Evolutionary conservation across 1,140 invertebrate genomes (phyloP).

Genomic region (Drosophila sproati): DNA sequence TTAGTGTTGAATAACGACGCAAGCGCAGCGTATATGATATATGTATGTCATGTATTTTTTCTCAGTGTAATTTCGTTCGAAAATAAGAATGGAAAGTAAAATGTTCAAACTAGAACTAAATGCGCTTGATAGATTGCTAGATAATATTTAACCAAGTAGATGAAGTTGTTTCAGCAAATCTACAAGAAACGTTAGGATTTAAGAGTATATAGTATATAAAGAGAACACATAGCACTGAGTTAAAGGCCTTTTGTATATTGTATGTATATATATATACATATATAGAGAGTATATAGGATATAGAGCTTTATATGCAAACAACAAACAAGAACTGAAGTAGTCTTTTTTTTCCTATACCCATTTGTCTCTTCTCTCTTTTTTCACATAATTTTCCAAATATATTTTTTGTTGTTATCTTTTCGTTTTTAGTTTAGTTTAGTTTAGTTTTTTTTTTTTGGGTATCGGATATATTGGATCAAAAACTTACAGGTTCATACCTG

Average conservation of each 20-base stretch:
- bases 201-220: neutral
- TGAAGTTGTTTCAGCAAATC: constrained; percentile 17
- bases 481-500: constrained; percentile 89
- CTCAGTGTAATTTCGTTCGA: constrained; percentile 61
- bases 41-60: constrained; percentile 45
- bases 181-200: constrained; percentile 8
- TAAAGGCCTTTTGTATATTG: constrained; percentile 18
- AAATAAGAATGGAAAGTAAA: constrained; percentile 14
- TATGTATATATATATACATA: constrained; percentile 10
- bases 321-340: constrained; percentile 61
- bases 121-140: constrained; percentile 13
- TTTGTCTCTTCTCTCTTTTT: constrained; percentile 27
- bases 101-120: constrained; percentile 17
- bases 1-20: constrained; percentile 36
- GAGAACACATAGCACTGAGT: constrained; percentile 22
- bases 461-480: constrained; percentile 81
- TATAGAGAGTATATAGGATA: constrained; percentile 8
- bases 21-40: constrained; percentile 21
- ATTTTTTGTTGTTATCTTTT: constrained; percentile 50
- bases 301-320: constrained; percentile 49
- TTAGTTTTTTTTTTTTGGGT: constrained; percentile 30
- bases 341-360: constrained; percentile 52
- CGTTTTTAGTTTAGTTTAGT: constrained; percentile 1
- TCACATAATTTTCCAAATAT: constrained; percentile 28
- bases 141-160: neutral